Conservation (phyloP, 2,797 vertebrate species). For the Aplochiton taeniatus region DNA sequence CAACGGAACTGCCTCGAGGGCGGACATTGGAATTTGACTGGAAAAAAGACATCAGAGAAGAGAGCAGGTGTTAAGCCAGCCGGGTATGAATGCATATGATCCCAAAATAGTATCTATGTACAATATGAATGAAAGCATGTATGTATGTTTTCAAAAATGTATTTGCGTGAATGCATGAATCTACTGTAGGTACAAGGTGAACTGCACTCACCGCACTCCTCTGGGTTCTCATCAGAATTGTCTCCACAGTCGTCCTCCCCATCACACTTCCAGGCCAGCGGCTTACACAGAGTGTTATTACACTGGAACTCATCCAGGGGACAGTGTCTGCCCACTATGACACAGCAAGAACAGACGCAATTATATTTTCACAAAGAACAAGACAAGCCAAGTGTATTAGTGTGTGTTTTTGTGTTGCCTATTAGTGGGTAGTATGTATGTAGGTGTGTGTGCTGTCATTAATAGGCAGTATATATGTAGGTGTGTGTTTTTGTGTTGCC, state of each 20-base stretch:
- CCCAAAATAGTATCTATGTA: neutral
- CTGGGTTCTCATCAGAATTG: constrained; percentile 90
- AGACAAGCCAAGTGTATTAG: constrained; percentile 13
- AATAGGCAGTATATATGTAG: too few species aligned
- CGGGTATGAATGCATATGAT: too few species aligned
- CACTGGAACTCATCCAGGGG: constrained; percentile 93
- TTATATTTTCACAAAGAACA: neutral
- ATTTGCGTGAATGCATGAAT: neutral
- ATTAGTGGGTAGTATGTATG: constrained; percentile 1
- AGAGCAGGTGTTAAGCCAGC: neutral
- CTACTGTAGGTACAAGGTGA: neutral
- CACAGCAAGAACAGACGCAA: neutral
- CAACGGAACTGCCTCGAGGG: constrained; percentile 92
- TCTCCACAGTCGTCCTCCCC: constrained; percentile 95
- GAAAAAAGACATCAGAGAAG: neutral
- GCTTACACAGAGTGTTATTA: constrained; percentile 94
- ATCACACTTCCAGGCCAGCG: constrained; percentile 90
- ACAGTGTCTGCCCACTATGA: constrained; percentile 81
- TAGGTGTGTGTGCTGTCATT: constrained; percentile 1
- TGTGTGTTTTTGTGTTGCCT: neutral
- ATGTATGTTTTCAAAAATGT: too few species aligned
- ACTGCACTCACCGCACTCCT: constrained; percentile 85
- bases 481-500: neutral
- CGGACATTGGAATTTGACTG: constrained; percentile 88
- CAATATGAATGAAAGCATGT: neutral